These are phyloP conservation scores for Catonia carolina DNA, from an alignment of 2,888 invertebrate genomes.

Conservation along the genomic window DNA sequence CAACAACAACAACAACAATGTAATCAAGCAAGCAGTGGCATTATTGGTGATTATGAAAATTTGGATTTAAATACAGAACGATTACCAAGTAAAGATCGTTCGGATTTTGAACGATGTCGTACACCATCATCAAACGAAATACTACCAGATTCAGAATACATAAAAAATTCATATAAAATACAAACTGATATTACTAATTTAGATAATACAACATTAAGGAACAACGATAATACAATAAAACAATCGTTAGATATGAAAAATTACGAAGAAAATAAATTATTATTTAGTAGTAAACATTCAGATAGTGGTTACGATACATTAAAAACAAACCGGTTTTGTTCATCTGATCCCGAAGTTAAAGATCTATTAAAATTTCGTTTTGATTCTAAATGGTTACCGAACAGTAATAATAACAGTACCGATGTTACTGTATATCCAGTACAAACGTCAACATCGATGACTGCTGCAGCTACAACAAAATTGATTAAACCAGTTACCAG, in stretches of 20 bases:
- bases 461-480: neutral
- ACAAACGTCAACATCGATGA: constrained; percentile 21
- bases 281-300: constrained; percentile 38
- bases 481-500: neutral
- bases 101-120: constrained; percentile 8
- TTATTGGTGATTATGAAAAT: neutral
- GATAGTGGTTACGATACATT: constrained; percentile 41
- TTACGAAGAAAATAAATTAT: constrained; percentile 1
- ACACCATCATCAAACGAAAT: constrained; percentile 17
- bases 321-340: constrained; percentile 29
- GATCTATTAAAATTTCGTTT: constrained; percentile 28
- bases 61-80: neutral
- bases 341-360: constrained; percentile 24
- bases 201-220: neutral
- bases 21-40: too few species aligned
- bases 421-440: constrained; percentile 26
- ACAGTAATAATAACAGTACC: constrained; percentile 5
- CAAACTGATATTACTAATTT: constrained; percentile 16
- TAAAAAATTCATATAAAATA: constrained; percentile 17
- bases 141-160: constrained; percentile 25
- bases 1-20: neutral
- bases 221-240: neutral
- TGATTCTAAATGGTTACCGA: constrained; percentile 18
- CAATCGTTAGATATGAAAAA: neutral
- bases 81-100: neutral